Evolutionary conservation across 2,113 vertebrate species (phyloP).

Genomic region (Hippocampus zosterae): DNA sequence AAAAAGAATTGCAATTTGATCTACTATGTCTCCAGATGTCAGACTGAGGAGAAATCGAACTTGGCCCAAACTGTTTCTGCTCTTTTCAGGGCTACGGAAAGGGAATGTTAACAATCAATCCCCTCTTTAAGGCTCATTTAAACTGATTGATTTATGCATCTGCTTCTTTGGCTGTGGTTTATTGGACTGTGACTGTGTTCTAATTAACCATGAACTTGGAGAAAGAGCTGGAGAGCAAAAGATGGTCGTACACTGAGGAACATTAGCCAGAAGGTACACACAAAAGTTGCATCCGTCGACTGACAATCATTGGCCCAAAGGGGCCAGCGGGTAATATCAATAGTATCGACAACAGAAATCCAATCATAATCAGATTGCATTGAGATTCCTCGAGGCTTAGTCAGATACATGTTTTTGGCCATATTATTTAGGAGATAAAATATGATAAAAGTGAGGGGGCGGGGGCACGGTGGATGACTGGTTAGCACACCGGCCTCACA

Average conservation of each 20-base stretch:
- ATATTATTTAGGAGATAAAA: not conserved
- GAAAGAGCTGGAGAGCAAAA: conserved; percentile 8
- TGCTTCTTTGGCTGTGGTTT: conserved; percentile 21
- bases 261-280: not conserved
- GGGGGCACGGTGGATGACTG: too few relatives aligned
- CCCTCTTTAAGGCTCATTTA: conserved; percentile 56
- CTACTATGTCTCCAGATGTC: not conserved
- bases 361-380: not conserved
- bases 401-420: not conserved
- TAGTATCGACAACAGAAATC: not conserved
- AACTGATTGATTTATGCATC: conserved; percentile 55
- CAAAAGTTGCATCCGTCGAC: conserved; percentile 22
- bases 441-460: not conserved
- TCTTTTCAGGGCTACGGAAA: conserved; percentile 33
- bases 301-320: conserved; percentile 22
- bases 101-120: conserved; percentile 45
- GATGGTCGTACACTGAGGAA: not conserved
- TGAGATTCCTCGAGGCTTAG: not conserved
- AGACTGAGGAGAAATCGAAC: not conserved
- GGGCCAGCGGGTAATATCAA: conserved; percentile 1
- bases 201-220: conserved; percentile 46
- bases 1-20: not conserved
- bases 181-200: conserved; percentile 37
- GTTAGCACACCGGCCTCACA: too few relatives aligned
- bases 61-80: not conserved